Evolutionary conservation across 2,113 vertebrate genomes (phyloP), one percentile per base, ranked within the genome.

Genomic region (Phalacrocorax aristotelis): DNA sequence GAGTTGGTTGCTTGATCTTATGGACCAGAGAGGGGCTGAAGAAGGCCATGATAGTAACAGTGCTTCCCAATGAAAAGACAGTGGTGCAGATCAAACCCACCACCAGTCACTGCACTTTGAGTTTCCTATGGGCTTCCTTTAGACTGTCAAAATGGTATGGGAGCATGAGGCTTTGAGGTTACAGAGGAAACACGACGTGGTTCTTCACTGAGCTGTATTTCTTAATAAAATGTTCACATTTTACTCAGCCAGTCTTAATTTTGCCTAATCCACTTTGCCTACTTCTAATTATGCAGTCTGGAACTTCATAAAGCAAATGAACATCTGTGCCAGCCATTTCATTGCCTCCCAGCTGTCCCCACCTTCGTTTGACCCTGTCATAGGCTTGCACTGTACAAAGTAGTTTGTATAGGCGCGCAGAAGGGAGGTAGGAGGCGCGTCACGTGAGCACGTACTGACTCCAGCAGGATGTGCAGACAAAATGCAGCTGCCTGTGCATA

Each of bases 331-430:
- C 61, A 44, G 58, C 46, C 61, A 44, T n/a, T 32, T 23, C 18
- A 60, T 2, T 0, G 2, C 9, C 4, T 80, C 55, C 78, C 71
- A 16, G 12, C 32, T 5, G 3, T 52, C 36, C 32, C 46, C 38
- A 58, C 19, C 48, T 65, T 57, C 36, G 15, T 42, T 38, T 74
- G 30, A 54, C 48, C 19, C 36, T 36, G 19, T 20, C 42, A 3
- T 3, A n/a, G 34, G 10, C 54, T 87, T 34, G 30, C 10, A 10
- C 26, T 1, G 1, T n/a, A 30, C 32, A n/a, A 49, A 68, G 26
- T 36, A 46, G 8, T 13, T 27, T 1, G 7, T 21, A 22, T 5
- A 32, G 8, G 38, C 68, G 30, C 7, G 23, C n/a, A 82, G 32
- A 69, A 87, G 7, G 13, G 23, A 60, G 12, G 5, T 23, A 57